Percentiles rank a stretch among this genome's conserved stretches.
Conservation (phyloP, 2,797 vertebrate species). For the Melanotaenia nigrans region DNA sequence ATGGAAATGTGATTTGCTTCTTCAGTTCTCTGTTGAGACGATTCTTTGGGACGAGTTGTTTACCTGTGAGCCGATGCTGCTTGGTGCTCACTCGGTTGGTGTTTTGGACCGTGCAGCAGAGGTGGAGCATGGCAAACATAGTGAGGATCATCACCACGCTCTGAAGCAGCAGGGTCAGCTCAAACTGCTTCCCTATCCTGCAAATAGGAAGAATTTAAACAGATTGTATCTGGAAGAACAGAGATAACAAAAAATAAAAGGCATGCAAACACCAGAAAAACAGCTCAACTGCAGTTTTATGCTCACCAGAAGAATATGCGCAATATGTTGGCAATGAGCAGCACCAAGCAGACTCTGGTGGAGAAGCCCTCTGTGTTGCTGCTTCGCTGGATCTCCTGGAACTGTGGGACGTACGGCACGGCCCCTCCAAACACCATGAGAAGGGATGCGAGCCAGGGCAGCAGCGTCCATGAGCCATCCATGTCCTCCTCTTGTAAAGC, state of each 20-base stretch:
- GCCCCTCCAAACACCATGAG: constrained; percentile 86
- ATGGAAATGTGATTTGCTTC: neutral
- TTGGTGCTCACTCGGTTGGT: constrained; percentile 83
- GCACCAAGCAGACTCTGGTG: constrained; percentile 84
- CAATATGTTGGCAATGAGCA: constrained; percentile 87
- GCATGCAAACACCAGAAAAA: neutral
- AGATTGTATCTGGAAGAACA: neutral
- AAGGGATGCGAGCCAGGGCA: constrained; percentile 82
- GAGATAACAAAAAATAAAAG: neutral
- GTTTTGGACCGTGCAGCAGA: constrained; percentile 84
- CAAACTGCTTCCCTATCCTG: constrained; percentile 88
- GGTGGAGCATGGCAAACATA: constrained; percentile 86
- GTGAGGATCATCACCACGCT: constrained; percentile 86
- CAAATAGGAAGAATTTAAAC: neutral
- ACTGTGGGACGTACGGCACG: constrained; percentile 86
- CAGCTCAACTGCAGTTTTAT: constrained; percentile 36
- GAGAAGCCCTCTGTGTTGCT: constrained; percentile 85
- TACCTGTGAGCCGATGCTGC: constrained; percentile 83
- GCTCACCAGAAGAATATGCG: constrained; percentile 88
- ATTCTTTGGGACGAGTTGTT: neutral
- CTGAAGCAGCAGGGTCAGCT: constrained; percentile 85
- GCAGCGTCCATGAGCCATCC: constrained; percentile 72
- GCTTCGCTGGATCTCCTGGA: constrained; percentile 84
- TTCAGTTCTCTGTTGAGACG: no score
- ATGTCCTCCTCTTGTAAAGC: constrained; percentile 67